phyloP scores from a whole-genome alignment of 37 sponge, comb jelly and placozoan species.

The Theonella swinhoei region DNA sequence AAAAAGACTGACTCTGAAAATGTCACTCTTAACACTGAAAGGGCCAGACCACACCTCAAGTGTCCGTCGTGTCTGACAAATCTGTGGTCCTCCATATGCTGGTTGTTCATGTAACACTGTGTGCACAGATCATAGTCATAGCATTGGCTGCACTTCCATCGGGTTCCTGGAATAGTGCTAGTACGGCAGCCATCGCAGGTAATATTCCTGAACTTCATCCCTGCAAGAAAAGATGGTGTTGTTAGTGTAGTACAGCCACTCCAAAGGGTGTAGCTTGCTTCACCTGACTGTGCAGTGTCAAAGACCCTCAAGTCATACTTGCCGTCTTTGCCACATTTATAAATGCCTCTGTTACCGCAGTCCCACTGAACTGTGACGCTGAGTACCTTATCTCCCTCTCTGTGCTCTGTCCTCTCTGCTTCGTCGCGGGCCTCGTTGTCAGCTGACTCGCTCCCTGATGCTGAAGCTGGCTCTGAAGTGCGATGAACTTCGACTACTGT shows the following conservation, averaged over 20 bases:
- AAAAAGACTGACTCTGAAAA: neutral
- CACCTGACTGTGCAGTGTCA: slow-evolving; percentile 75
- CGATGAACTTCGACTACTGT: slow-evolving; percentile 53
- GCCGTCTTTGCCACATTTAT: slow-evolving; percentile 59
- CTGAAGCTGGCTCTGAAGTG: neutral
- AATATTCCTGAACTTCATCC: slow-evolving; percentile 18
- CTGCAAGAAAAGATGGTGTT: too few relatives aligned
- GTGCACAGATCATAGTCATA: slow-evolving; percentile 89
- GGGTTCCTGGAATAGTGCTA: slow-evolving; percentile 51
- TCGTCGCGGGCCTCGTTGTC: slow-evolving; percentile 18
- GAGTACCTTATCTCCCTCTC: neutral
- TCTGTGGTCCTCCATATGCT: slow-evolving; percentile 78
- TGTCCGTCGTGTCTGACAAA: slow-evolving; percentile 64
- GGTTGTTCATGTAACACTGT: slow-evolving; percentile 76
- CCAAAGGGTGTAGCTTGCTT: too few relatives aligned
- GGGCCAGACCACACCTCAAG: neutral
- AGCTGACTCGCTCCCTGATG: neutral
- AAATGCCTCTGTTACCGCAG: slow-evolving; percentile 70
- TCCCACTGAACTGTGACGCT: slow-evolving; percentile 88
- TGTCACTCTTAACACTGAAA: neutral
- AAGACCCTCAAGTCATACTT: slow-evolving; percentile 75
- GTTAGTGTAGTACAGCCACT: too few relatives aligned
- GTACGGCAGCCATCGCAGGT: slow-evolving; percentile 71
- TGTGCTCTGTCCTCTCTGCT: neutral
- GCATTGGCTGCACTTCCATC: slow-evolving; percentile 89